Base-by-base conservation (phyloP, 2,888 invertebrate species). In the Ramazzottius varieornatus region DNA sequence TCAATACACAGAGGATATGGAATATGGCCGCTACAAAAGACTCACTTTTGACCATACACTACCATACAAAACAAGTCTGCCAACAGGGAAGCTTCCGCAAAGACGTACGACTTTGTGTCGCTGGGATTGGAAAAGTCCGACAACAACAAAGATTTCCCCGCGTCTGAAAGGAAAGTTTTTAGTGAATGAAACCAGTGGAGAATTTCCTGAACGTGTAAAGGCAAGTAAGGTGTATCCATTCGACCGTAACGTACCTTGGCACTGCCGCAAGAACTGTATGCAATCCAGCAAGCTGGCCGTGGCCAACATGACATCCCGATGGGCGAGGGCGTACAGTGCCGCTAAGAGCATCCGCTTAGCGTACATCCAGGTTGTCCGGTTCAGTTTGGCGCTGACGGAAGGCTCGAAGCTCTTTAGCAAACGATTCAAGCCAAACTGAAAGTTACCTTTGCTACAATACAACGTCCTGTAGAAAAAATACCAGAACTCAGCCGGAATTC, bases 231-330 rank as follows among this genome's bases (percentile, higher is more conserved):
- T n/a, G n/a, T n/a, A n/a, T n/a, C n/a, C n/a, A n/a, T n/a, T n/a
- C n/a, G n/a, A n/a, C n/a, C n/a, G n/a, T n/a, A n/a, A n/a, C 40
- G 40, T 20, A 54, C 54, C 54, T 54, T 54, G 16, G 54, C 54
- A 54, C 54, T 54, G 54, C 54, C 29, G 4, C 16, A 54, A 24
- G 54, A 54, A 54, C 4, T 54, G 16, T 4, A 54, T 54, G 54
- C 54, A 54, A 8, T 54, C 54, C 54, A 8, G 13, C 16, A 54
- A 8, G 29, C 8, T 29, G 29, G n/a, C 29, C 54, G 54, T 4
- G n/a, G 20, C 13, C 20, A 54, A 24, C n/a, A 8, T 54, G 20
- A 54, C 20, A 16, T 54, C 54, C 8, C 24, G 54, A 8, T 54
- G 54, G 54, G 13, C 8, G 20, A 54, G 8, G 4, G 8, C 24